Evolutionary conservation across 2,797 vertebrate species (phyloP).

Genomic region (Chloroceryle inda): DNA sequence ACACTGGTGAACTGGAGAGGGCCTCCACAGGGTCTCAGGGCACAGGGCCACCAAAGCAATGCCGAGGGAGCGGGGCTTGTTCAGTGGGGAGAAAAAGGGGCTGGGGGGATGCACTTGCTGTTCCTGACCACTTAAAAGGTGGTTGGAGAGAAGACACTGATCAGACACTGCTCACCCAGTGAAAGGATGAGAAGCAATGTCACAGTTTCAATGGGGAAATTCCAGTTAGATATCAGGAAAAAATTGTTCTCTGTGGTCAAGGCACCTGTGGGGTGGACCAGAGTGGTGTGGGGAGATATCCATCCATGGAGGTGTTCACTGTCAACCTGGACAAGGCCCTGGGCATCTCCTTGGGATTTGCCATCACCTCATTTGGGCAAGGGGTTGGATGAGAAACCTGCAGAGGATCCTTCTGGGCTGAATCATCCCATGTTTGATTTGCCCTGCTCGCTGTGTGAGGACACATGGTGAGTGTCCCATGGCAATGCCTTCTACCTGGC

Average conservation of each 20-base stretch:
- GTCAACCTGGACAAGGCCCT: neutral
- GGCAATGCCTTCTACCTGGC: neutral
- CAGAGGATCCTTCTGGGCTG: neutral
- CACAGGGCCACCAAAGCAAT: neutral
- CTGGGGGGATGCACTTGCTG: no score
- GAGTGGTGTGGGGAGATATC: neutral
- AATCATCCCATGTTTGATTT: neutral
- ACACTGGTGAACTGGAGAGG: neutral
- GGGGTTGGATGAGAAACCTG: neutral
- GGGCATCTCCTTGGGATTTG: neutral
- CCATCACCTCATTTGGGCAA: neutral
- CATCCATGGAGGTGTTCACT: neutral
- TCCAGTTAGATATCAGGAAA: neutral
- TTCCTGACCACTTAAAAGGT: neutral
- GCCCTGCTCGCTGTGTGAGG: rapidly evolving
- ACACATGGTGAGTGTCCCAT: rapidly evolving
- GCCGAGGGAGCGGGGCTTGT: neutral
- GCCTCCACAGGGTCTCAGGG: neutral
- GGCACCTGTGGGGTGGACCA: neutral
- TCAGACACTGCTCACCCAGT: neutral
- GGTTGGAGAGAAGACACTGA: neutral
- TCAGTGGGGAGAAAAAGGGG: neutral
- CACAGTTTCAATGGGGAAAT: neutral
- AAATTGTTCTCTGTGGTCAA: neutral
- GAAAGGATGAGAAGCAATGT: neutral